phyloP scores from a whole-genome alignment of 2,797 vertebrate genomes.

The Petrocephalus sullivani region DNA sequence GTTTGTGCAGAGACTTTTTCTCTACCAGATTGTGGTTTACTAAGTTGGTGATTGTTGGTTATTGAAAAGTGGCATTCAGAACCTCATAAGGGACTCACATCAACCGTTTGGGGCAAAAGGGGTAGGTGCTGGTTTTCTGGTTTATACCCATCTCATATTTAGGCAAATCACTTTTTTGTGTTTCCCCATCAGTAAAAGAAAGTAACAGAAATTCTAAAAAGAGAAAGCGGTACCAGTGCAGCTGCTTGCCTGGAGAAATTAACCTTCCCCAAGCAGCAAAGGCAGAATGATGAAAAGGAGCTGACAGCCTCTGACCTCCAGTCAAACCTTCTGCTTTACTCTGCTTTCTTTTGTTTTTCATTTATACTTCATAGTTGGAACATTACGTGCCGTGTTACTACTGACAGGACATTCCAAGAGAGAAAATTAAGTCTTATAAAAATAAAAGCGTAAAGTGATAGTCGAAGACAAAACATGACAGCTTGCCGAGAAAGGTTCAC shows the following conservation, averaged over 20 bases:
- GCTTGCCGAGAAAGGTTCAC: background rate
- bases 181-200: background rate
- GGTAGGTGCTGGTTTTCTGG: background rate
- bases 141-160: background rate
- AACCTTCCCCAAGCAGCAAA: constrained; percentile 30
- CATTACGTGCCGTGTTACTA: constrained; percentile 17
- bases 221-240: constrained; percentile 13
- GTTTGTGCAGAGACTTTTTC: too few relatives aligned
- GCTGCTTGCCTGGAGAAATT: constrained; percentile 21
- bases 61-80: background rate
- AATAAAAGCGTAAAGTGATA: background rate
- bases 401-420: background rate
- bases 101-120: too few relatives aligned
- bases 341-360: constrained; percentile 18
- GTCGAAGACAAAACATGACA: background rate
- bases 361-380: background rate
- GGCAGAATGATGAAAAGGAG: constrained; percentile 29
- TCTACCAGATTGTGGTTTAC: too few relatives aligned
- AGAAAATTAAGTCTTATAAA: background rate
- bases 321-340: constrained; percentile 25
- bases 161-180: background rate
- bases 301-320: constrained; percentile 30
- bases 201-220: background rate
- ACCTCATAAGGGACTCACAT: too few relatives aligned
- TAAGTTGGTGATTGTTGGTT: background rate